Conservation (phyloP, 2,113 vertebrate genomes). For the Brienomyrus longianalis region DNA sequence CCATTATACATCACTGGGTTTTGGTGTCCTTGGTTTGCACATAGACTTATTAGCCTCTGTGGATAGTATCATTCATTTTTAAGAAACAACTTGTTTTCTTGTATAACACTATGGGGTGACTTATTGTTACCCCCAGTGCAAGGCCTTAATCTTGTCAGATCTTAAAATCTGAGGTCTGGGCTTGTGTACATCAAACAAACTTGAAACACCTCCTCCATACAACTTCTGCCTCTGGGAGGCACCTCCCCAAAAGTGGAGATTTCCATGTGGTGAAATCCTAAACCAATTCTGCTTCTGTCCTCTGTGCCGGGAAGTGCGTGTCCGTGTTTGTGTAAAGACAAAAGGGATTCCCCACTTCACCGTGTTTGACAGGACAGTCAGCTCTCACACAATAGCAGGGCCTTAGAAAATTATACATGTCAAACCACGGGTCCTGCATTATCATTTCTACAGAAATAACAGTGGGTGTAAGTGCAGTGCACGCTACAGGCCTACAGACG, state of each 20-base stretch:
- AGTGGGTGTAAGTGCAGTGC: background rate
- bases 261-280: background rate
- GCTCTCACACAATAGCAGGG: background rate
- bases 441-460: background rate
- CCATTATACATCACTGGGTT: background rate
- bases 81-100: background rate
- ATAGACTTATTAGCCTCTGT: background rate
- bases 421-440: background rate
- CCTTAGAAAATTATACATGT: background rate
- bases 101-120: background rate
- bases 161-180: background rate
- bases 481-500: background rate
- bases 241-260: background rate
- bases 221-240: background rate
- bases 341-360: background rate
- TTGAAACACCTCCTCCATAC: background rate
- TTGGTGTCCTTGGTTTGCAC: background rate
- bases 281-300: background rate
- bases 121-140: background rate
- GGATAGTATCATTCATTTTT: background rate
- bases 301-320: background rate
- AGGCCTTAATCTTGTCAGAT: background rate
- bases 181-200: background rate
- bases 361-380: background rate
- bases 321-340: background rate